These are phyloP conservation scores for Balaeniceps rex DNA, from an alignment of 2,113 vertebrate genomes.

Conservation along the genomic window DNA sequence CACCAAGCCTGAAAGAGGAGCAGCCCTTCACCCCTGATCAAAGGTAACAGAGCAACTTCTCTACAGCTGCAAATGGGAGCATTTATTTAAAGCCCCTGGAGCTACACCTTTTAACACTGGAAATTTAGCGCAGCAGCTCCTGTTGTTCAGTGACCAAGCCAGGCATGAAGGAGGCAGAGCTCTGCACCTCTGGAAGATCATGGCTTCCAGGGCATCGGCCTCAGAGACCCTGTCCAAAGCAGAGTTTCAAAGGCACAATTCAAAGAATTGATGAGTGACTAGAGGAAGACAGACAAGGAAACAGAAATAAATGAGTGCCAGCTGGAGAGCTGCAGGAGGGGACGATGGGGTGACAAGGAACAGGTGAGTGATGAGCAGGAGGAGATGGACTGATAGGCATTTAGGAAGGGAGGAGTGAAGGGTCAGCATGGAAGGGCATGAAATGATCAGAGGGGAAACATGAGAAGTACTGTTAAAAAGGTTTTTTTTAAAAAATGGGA, in stretches of 20 bases:
- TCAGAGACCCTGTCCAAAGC: neutral
- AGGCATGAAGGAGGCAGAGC: neutral
- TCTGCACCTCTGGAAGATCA: neutral
- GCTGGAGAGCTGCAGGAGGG: neutral
- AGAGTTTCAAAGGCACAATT: neutral
- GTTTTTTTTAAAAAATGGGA: neutral
- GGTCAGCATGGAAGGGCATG: neutral
- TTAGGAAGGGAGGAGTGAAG: neutral
- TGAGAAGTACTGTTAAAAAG: neutral
- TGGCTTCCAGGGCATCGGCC: neutral
- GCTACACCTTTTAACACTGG: neutral
- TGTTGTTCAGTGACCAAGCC: neutral
- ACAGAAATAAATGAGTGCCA: neutral
- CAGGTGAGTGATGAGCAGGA: neutral
- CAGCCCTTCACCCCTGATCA: neutral
- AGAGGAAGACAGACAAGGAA: neutral
- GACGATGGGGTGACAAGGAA: fast-evolving
- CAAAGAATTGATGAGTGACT: neutral
- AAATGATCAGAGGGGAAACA: neutral
- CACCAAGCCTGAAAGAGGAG: neutral
- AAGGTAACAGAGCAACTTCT: neutral
- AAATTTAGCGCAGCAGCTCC: fast-evolving
- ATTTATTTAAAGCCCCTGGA: neutral
- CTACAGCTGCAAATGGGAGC: neutral
- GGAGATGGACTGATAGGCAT: neutral